Conservation (phyloP, 2,797 vertebrate genomes). For the Percopsis omiscomaycus region DNA sequence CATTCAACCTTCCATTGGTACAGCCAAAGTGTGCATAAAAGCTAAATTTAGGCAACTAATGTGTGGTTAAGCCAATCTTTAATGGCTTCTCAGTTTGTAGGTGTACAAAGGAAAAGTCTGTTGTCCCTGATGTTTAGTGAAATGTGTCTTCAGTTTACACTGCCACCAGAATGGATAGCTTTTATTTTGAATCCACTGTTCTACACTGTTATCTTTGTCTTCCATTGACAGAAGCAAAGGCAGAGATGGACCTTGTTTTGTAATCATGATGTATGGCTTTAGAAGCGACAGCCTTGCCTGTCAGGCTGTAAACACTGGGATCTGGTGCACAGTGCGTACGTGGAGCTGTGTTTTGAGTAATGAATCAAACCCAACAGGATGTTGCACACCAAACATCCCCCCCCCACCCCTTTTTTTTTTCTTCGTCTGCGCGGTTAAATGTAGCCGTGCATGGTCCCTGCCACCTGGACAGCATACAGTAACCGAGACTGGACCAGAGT, state of each 20-base stretch:
- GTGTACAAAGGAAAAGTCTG: slow-evolving; percentile 25
- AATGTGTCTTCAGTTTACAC: slow-evolving; percentile 22
- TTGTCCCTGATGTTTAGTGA: slow-evolving; percentile 18
- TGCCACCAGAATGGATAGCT: slow-evolving; percentile 14
- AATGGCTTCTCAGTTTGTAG: background rate
- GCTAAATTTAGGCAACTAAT: slow-evolving; percentile 1
- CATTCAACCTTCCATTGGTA: slow-evolving; percentile 9
- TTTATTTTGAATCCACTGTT: slow-evolving; percentile 21
- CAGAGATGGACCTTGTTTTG: slow-evolving; percentile 30
- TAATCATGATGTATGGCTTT: slow-evolving; percentile 35
- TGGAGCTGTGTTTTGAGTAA: slow-evolving; percentile 44
- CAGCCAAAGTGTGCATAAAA: slow-evolving; percentile 9
- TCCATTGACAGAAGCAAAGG: slow-evolving; percentile 14
- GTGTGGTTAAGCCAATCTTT: slow-evolving; percentile 1
- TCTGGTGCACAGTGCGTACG: slow-evolving; percentile 1
- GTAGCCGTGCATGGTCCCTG: background rate
- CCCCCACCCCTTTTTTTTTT: background rate
- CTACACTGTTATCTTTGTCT: slow-evolving; percentile 27
- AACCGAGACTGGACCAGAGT: background rate
- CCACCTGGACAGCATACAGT: slow-evolving; percentile 24
- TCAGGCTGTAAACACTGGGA: slow-evolving; percentile 23
- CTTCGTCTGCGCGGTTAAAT: slow-evolving; percentile 27
- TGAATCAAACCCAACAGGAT: slow-evolving; percentile 45
- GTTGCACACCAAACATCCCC: slow-evolving; percentile 44
- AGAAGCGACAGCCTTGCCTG: slow-evolving; percentile 21